Base-by-base conservation (phyloP, 64 coral and sea anemone species). In the Stylophora pistillata region DNA sequence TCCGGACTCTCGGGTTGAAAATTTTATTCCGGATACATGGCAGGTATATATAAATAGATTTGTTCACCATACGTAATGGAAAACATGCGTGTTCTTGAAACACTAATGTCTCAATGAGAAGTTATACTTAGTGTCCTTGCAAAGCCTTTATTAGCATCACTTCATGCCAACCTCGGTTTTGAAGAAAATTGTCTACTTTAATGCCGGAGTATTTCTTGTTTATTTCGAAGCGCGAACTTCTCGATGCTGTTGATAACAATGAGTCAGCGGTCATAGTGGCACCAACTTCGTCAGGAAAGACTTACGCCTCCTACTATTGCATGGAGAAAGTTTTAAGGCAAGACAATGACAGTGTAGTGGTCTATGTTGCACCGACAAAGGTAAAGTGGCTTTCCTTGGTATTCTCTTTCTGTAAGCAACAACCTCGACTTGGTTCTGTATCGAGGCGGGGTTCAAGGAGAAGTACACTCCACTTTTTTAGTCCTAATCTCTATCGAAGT, bases 21-120 rank as follows among this genome's bases (percentile, higher is more conserved):
- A 81, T 53, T 95, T 95, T 74, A 91, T 95, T 71, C 94, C 94
- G n/a, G 94, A 95, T 53, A 88, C 89, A 1, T 95, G 94, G 94
- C 94, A 95, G 88, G 89, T 88, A 59, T 74, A 75, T 70, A 23
- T 9, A 4, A 26, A 47, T 47, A 47, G 3, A 41, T 41, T 6
- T 6, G 2, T 41, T 47, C 7, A 4, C 37, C 37, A 47, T 47
- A 47, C 37, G 37, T 47, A 47, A 47, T 47, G 37, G 7, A 47
- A 47, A 0, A 47, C 2, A n/a, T n/a, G n/a, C n/a, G n/a, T n/a
- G n/a, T n/a, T n/a, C n/a, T n/a, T 47, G 3, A 47, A 47, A 47
- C 37, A 1, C 3, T 47, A 47, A 47, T 47, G 37, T 3, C 7
- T 47, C 37, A n/a, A n/a, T n/a, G 7, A 1, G 7, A 47, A 7